Base-by-base conservation (phyloP, 2,113 vertebrate species). In the Limanda limanda region DNA sequence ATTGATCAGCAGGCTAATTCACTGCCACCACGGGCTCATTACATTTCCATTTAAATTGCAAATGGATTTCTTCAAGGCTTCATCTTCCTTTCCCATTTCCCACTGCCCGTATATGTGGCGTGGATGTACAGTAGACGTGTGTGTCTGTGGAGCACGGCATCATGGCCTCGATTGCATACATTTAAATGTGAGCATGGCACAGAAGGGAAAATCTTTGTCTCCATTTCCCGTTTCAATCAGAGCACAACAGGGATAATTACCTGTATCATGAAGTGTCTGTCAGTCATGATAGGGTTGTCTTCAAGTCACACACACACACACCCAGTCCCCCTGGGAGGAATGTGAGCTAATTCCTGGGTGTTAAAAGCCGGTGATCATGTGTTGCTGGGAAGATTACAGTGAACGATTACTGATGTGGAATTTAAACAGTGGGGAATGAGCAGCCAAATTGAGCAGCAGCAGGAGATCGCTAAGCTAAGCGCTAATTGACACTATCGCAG, bases 1-100 rank as follows among this genome's bases (percentile, higher is more conserved):
- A 94, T 95, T 95, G 94, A 95, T 95, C 93, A 94, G 92, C 91
- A 89, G 82, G 88, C 86, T 92, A 94, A 95, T 95, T 94, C 92
- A 92, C 93, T 92, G 93, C 93, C 95, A 95, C 94, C 92, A 88
- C 83, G 93, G 94, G 93, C 90, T 92, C 93, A 93, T 94, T 94
- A 93, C 91, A 93, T 93, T 94, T 90, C 89, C 91, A 92, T 94
- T 93, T 95, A 94, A 93, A 95, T 94, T 93, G 92, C 92, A 91
- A 94, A 94, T 94, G 88, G 92, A 91, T 94, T 94, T 92, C 90
- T 88, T 73, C 45, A 4, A 84, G 63, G 81, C 89, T 81, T 83
- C 75, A 72, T 90, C 82, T 84, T 71, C 76, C 47, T 25, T 78
- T 79, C 54, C 60, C 37, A 66, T 83, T 82, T 78, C 42, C 47